Evolutionary conservation across 2,888 invertebrate species (phyloP).

Genomic region (Oegoconia quadripuncta): DNA sequence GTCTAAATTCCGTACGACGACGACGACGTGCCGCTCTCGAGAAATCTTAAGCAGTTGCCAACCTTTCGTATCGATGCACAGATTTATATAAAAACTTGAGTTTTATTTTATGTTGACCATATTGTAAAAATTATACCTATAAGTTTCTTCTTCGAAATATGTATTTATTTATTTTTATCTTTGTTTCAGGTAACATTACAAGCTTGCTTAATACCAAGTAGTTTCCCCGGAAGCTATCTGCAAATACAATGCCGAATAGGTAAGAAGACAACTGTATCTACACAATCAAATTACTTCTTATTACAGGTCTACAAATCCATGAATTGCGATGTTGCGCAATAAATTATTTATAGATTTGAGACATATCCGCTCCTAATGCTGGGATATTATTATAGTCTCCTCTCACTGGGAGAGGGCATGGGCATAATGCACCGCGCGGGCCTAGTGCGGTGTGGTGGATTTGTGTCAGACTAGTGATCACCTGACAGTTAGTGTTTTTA

Average conservation of each 20-base stretch:
- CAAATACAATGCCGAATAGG: slow-evolving; percentile 6
- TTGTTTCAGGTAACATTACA: slow-evolving; percentile 1
- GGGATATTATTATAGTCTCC: too few relatives aligned
- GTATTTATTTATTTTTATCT: background rate
- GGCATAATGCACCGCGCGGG: too few relatives aligned
- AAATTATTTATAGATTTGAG: too few relatives aligned
- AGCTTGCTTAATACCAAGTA: background rate
- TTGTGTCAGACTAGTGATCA: too few relatives aligned
- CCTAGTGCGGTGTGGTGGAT: too few relatives aligned
- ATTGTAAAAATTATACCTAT: background rate
- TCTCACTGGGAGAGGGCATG: too few relatives aligned
- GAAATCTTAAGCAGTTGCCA: slow-evolving; percentile 50
- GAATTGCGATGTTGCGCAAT: too few relatives aligned
- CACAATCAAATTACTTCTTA: too few relatives aligned
- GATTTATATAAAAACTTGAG: slow-evolving; percentile 7
- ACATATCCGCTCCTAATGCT: too few relatives aligned
- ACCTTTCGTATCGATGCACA: slow-evolving; percentile 33
- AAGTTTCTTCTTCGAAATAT: background rate
- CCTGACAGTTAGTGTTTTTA: too few relatives aligned
- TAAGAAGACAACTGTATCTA: slow-evolving; percentile 1
- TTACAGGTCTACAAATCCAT: too few relatives aligned
- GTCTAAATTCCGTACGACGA: slow-evolving; percentile 59
- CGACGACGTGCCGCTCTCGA: slow-evolving; percentile 43
- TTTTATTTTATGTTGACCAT: background rate
- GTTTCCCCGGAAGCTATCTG: background rate